Conservation (phyloP, 2,888 invertebrate genomes). For the Melanostoma mellinum region DNA sequence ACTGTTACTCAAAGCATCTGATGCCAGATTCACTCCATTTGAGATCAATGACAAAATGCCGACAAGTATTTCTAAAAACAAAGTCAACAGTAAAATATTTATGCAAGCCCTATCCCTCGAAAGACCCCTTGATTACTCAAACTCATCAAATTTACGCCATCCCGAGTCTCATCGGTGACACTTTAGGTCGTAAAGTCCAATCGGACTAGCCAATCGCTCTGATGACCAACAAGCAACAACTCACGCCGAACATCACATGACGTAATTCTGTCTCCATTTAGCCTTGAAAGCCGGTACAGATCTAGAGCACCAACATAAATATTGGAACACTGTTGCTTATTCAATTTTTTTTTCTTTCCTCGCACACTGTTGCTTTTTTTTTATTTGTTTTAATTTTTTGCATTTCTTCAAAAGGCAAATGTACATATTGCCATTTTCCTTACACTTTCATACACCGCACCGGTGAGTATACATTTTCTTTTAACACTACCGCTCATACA, state of each 20-base stretch:
- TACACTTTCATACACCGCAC: slow-evolving; percentile 35
- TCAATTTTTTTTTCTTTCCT: slow-evolving; percentile 9
- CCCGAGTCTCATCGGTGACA: slow-evolving; percentile 25
- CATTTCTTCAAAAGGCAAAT: slow-evolving; percentile 55
- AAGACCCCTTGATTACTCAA: slow-evolving; percentile 40
- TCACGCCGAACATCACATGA: slow-evolving; percentile 50
- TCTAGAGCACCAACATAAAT: slow-evolving; percentile 64
- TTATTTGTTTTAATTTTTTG: slow-evolving; percentile 42
- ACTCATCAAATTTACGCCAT: slow-evolving; percentile 47
- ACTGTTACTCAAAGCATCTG: no score
- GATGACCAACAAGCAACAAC: slow-evolving; percentile 15
- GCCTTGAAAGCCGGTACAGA: slow-evolving; percentile 72
- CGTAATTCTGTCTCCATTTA: slow-evolving; percentile 59
- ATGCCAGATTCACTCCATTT: no score
- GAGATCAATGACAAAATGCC: no score
- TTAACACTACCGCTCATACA: slow-evolving; percentile 59
- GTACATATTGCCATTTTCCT: slow-evolving; percentile 53
- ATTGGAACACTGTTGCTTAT: slow-evolving; percentile 1
- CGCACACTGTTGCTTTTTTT: slow-evolving; percentile 1
- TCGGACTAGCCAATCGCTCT: slow-evolving; percentile 28
- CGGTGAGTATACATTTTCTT: slow-evolving; percentile 16
- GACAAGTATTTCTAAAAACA: not conserved
- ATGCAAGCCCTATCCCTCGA: not conserved
- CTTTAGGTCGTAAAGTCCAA: slow-evolving; percentile 57
- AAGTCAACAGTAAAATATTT: not conserved